Conservation (phyloP, 2,888 invertebrate species). For the Tiliacea citrago region DNA sequence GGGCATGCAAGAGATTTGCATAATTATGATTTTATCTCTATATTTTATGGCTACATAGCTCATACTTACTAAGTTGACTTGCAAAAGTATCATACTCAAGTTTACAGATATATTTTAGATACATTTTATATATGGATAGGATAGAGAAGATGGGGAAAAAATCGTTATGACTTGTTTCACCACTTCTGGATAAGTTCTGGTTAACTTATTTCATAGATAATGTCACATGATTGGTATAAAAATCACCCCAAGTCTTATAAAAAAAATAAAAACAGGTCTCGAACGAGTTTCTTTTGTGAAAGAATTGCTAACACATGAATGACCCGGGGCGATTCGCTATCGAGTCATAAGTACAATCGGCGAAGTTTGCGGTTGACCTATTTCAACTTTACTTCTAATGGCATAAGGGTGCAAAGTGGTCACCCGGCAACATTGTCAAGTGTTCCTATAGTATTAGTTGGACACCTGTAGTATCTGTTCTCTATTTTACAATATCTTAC, state of each 20-base stretch:
- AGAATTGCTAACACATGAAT: slow-evolving; percentile 45
- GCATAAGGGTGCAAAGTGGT: neutral
- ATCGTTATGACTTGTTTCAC: no score
- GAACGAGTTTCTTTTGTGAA: slow-evolving; percentile 29
- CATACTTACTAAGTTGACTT: no score
- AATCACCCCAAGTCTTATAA: neutral
- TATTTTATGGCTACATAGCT: slow-evolving; percentile 6
- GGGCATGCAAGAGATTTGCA: slow-evolving; percentile 28
- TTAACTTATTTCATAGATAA: neutral
- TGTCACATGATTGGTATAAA: neutral
- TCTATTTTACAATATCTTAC: neutral
- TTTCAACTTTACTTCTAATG: neutral
- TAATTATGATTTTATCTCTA: slow-evolving; percentile 25
- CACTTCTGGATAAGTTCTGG: neutral
- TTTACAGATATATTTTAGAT: neutral
- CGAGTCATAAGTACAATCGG: neutral
- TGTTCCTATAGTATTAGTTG: neutral
- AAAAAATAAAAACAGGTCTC: slow-evolving; percentile 12
- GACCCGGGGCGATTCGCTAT: slow-evolving; percentile 5
- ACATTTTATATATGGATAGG: neutral
- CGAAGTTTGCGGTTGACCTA: neutral
- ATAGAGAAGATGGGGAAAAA: neutral
- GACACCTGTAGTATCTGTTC: neutral
- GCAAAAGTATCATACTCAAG: neutral
- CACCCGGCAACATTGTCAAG: neutral